Evolutionary conservation across 2,797 vertebrate species (phyloP).

Genomic region (Pelobates cultripes): DNA sequence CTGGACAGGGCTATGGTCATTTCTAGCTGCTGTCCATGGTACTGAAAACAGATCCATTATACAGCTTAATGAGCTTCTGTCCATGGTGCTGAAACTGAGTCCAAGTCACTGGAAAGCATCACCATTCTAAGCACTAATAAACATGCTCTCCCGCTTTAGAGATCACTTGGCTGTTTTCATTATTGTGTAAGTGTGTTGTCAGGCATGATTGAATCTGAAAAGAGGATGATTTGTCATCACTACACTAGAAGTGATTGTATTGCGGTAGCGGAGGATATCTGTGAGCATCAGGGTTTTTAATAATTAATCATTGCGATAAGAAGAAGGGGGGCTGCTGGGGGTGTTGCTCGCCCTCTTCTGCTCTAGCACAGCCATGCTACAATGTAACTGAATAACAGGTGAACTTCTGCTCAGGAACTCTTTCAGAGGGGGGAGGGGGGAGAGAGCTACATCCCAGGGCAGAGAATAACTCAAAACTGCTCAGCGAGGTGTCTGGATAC

Average conservation of each 20-base stretch:
- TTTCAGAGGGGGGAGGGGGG: neutral
- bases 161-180: neutral
- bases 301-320: slow-evolving; percentile 44
- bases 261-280: slow-evolving; percentile 18
- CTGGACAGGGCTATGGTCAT: too few species aligned
- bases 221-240: slow-evolving; percentile 23
- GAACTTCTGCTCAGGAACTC: slow-evolving; percentile 2
- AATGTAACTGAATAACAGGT: neutral
- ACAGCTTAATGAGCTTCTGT: neutral
- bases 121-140: neutral
- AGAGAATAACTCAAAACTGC: neutral
- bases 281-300: slow-evolving; percentile 34
- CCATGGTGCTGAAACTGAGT: slow-evolving; percentile 24
- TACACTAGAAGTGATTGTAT: slow-evolving; percentile 22
- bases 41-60: neutral
- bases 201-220: slow-evolving; percentile 19
- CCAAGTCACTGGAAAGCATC: neutral
- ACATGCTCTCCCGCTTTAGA: neutral
- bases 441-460: neutral
- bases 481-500: neutral
- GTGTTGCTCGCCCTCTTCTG: neutral
- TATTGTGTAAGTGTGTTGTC: slow-evolving; percentile 24
- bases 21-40: neutral
- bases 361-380: neutral
- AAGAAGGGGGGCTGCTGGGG: slow-evolving; percentile 23